Evolutionary conservation across 2,888 invertebrate genomes (phyloP).

Genomic region (Brachyopa scutellaris): DNA sequence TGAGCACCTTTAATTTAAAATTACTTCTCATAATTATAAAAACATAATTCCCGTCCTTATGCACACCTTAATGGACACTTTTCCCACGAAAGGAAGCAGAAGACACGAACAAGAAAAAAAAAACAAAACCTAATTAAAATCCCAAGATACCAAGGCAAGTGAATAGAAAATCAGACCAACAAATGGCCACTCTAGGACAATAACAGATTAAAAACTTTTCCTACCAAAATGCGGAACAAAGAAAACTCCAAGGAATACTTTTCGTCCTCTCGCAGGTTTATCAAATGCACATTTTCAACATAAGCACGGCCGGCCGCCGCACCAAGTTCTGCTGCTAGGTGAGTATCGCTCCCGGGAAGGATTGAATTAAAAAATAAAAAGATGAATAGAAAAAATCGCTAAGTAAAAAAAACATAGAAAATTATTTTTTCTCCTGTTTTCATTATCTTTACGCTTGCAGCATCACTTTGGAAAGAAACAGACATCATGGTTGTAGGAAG

Average conservation of each 20-base stretch:
- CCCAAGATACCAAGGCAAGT: slow-evolving; percentile 16
- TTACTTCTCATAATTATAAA: slow-evolving; percentile 46
- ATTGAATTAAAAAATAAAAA: slow-evolving; percentile 46
- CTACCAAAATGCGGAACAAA: slow-evolving; percentile 29
- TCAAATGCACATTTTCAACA: slow-evolving; percentile 57
- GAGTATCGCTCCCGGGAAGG: slow-evolving; percentile 57
- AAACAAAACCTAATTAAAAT: slow-evolving; percentile 35
- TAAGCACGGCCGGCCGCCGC: slow-evolving; percentile 30
- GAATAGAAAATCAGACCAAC: slow-evolving; percentile 53
- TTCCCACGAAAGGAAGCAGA: slow-evolving; percentile 11
- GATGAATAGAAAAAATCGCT: slow-evolving; percentile 1
- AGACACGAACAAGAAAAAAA: neutral
- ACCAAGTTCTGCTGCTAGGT: slow-evolving; percentile 31
- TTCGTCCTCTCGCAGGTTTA: slow-evolving; percentile 22
- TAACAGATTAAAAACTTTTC: slow-evolving; percentile 65
- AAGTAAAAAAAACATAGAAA: slow-evolving; percentile 30
- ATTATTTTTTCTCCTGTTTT: slow-evolving; percentile 49
- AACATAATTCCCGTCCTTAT: slow-evolving; percentile 38
- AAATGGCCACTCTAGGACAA: slow-evolving; percentile 62
- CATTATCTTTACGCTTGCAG: slow-evolving; percentile 57
- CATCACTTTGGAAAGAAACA: slow-evolving; percentile 27
- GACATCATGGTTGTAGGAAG: neutral
- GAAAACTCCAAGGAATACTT: slow-evolving; percentile 15
- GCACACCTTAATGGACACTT: slow-evolving; percentile 35
- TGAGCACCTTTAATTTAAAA: slow-evolving; percentile 44